Percentiles rank a stretch among this genome's conserved stretches.
Evolutionary conservation across 1,140 invertebrate genomes (phyloP).

Genomic region (Paraescarpia echinospica): DNA sequence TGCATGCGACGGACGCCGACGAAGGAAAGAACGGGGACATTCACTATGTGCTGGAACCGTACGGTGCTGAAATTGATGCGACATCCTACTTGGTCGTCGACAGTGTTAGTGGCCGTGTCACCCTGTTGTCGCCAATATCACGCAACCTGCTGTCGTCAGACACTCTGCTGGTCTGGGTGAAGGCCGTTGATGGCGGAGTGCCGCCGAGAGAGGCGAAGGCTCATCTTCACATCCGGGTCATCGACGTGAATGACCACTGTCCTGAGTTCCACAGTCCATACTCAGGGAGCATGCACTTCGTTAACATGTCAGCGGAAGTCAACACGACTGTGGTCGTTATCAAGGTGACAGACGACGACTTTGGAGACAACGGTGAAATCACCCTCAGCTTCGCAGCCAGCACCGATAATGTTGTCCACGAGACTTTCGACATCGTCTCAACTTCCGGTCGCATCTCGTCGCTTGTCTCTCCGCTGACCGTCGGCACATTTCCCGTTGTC

Average conservation of each 20-base stretch:
- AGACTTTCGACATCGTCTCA: background rate
- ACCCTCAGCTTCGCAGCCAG: background rate
- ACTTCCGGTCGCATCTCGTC: background rate
- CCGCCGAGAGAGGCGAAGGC: background rate
- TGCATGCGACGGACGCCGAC: background rate
- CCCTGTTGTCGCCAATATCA: background rate
- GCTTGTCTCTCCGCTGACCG: background rate
- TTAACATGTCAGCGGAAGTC: background rate
- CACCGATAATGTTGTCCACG: background rate
- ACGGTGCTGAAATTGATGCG: background rate
- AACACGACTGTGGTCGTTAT: background rate
- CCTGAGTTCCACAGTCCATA: background rate
- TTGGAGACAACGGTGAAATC: background rate
- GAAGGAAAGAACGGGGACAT: background rate
- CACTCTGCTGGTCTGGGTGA: background rate
- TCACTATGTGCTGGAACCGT: background rate
- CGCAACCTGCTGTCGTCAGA: background rate
- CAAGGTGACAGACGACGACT: background rate
- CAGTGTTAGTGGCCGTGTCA: conserved; percentile 4
- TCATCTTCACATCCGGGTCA: background rate
- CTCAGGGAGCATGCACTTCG: background rate
- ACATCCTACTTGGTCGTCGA: conserved; percentile 8
- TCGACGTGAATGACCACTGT: background rate
- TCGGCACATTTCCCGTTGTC: background rate
- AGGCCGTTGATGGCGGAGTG: background rate